Conservation (phyloP, 2,888 invertebrate species). For the Allygus modestus region DNA sequence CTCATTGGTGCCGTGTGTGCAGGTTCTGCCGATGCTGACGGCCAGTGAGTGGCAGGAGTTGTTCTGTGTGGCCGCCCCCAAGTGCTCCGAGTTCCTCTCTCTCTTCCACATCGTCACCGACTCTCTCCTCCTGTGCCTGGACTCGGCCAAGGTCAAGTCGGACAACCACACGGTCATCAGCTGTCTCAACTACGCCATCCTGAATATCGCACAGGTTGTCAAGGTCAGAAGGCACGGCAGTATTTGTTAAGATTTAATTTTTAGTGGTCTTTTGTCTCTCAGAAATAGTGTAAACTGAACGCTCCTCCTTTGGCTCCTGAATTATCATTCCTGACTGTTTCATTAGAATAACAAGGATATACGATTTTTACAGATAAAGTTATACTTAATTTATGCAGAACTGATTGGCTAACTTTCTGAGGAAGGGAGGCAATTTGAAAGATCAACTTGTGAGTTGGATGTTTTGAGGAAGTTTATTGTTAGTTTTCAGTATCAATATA, state of each 20-base stretch:
- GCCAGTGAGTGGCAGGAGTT: constrained; percentile 39
- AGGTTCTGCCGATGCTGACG: constrained; percentile 43
- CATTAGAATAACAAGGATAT: neutral
- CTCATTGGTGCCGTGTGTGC: neutral
- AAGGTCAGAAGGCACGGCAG: constrained; percentile 47
- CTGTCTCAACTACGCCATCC: constrained; percentile 22
- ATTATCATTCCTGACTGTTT: neutral
- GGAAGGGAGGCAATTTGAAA: no score
- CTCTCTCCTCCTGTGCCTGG: constrained; percentile 17
- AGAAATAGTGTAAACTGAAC: no score
- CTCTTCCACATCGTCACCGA: constrained; percentile 53
- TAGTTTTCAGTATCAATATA: no score
- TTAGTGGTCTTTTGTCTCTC: no score
- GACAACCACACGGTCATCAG: neutral
- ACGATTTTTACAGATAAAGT: no score
- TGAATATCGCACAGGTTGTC: constrained; percentile 17
- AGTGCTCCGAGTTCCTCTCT: constrained; percentile 31
- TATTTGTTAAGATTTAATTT: no score
- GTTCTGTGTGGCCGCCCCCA: constrained; percentile 49
- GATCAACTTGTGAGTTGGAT: no score
- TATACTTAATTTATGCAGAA: no score
- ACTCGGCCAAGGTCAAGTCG: constrained; percentile 15
- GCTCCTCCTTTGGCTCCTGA: neutral
- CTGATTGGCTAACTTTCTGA: no score
- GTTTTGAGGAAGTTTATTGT: no score